Evolutionary conservation across 35 echinoderm and acorn worm species (phyloP), one percentile per base, ranked within the genome.

Genomic region (Apostichopus californicus): DNA sequence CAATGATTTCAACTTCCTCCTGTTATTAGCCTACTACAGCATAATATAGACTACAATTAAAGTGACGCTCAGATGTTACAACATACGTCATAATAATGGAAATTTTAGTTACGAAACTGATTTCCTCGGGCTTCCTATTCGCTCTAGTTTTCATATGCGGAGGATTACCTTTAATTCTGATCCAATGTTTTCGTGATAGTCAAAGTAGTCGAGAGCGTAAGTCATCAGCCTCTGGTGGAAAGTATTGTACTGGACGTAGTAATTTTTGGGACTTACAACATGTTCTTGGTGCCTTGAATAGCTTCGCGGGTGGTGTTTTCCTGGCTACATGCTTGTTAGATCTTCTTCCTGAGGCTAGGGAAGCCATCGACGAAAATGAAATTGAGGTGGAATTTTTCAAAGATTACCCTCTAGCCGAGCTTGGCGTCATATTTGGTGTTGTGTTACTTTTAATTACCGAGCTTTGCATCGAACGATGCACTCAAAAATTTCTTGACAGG

Each of bases 241-340:
- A 56, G 58, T 22, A 85, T 12, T 81, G 78, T 55, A 55, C 34
- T 6, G 86, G 86, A 12, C 86, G 57, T 18, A 22, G 55, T 24
- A 59, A 54, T 65, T 87, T 17, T 34, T 25, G 71, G 28, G 86
- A 89, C 6, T 52, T 89, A 11, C 58, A 71, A 54, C 86, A 91
- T 6, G 9, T 68, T 57, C 59, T 91, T 8, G 54, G 89, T n/a
- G 89, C 77, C 6, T 86, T 93, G 59, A 93, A 86, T 79, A 81
- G 92, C n/a, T 93, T 86, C 75, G 80, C 92, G 0, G 92, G 92
- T 22, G 92, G 92, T 10, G 83, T 93, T 5, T 93, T 93, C 71
- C 57, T 93, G 13, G 80, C 80, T 52, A 93, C 92, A 5, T 93
- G 92, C 55, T 59, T 93, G 81, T 66, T 93, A 18, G 92, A 93